Evolutionary conservation across 2,888 invertebrate genomes (phyloP), one percentile per base, ranked within the genome.

Genomic region (Tenthredo livida): DNA sequence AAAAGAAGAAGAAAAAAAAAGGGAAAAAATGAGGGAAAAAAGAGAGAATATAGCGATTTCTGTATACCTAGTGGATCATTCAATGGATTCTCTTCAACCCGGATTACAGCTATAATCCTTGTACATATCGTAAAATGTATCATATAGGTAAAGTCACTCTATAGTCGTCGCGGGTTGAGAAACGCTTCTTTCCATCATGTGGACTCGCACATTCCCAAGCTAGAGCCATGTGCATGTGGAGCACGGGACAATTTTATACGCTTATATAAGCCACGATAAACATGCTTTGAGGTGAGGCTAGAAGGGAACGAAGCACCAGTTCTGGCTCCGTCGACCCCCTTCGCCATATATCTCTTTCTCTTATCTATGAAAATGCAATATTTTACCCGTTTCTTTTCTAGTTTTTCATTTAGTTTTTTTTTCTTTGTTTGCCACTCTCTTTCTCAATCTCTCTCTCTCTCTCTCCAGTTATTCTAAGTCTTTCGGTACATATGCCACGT

Each of bases 201-300:
- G 17, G 12, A 73, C 70, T 85, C 83, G 43, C 67, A 84, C 72
- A 21, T 86, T 88, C 80, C 84, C 85, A 85, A 85, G 43, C 43
- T 78, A 82, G 73, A 85, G 40, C 21, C 9, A 43, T 12, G 40
- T 43, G 43, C 40, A 73, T 43, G 72, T 73, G n/a, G 84, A 86
- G 85, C 86, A 88, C 83, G 87, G 86, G 86, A 88, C 87, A 86
- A 88, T 89, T 88, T 89, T 87, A 88, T 86, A 80, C 88, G 86
- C 84, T 88, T 88, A 87, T 86, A 85, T 87, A 88, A 89, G 88
- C 87, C 78, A 86, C 88, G 89, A 90, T 88, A 90, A 90, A 89
- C 88, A 86, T 84, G 85, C 86, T 88, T 88, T 80, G 84, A 87
- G 86, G 40, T 75, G 84, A 85, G 84, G 72, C 43, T 73, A 43